Percentiles rank a stretch among this genome's conserved stretches.
These are phyloP conservation scores for Diplolepis rosae DNA, from an alignment of 2,888 invertebrate species.

Conservation along the genomic window DNA sequence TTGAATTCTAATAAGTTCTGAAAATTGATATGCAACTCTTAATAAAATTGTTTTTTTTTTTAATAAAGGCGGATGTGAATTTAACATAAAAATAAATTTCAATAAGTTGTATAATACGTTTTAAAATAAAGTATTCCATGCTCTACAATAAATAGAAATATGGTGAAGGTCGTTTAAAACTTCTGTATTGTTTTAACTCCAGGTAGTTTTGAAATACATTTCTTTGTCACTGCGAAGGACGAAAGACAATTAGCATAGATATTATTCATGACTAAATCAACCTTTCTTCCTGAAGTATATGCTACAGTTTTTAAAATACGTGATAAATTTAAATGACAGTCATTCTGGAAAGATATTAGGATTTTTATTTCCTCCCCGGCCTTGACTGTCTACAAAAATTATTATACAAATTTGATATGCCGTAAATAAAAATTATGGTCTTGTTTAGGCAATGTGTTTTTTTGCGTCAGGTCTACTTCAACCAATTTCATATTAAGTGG, in stretches of 20 bases:
- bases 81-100: too few species aligned
- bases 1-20: too few species aligned
- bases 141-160: neutral
- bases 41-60: neutral
- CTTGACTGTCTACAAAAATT: neutral
- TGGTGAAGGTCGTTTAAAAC: neutral
- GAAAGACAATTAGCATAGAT: neutral
- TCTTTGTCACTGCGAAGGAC: neutral
- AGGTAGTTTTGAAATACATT: neutral
- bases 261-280: neutral
- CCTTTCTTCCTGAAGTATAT: neutral
- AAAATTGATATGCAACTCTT: too few species aligned
- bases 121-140: neutral
- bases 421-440: neutral
- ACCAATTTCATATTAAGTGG: too few species aligned
- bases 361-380: neutral
- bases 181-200: neutral
- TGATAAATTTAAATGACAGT: neutral
- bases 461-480: too few species aligned
- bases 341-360: slow-evolving; percentile 11
- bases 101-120: neutral
- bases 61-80: neutral
- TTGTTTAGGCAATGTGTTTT: too few species aligned
- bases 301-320: neutral
- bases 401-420: slow-evolving; percentile 2